Percentiles rank a stretch among this genome's conserved stretches.
Conservation (phyloP, 2,888 invertebrate species). For the Amblyteles armatorius region DNA sequence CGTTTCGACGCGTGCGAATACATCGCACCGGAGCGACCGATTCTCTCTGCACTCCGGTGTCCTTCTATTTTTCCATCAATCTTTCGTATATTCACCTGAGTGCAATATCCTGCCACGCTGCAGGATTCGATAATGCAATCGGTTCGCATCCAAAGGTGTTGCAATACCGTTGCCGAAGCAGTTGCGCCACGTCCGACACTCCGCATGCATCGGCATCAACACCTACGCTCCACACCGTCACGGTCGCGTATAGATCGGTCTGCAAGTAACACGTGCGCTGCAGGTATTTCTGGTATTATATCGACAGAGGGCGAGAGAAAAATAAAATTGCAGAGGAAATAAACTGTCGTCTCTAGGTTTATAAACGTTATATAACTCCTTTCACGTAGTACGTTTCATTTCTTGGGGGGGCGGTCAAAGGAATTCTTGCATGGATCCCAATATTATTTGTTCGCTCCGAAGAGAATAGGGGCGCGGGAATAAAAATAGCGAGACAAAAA, state of each 20-base stretch:
- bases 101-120: constrained; percentile 61
- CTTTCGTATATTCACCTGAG: constrained; percentile 28
- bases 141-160: constrained; percentile 1
- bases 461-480: constrained; percentile 20
- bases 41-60: constrained; percentile 16
- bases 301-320: neutral
- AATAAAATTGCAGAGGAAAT: neutral
- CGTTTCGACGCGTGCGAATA: neutral
- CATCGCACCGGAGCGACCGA: constrained; percentile 11
- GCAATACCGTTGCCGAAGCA: constrained; percentile 6
- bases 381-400: constrained; percentile 35
- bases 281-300: neutral
- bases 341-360: constrained; percentile 26
- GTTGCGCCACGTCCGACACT: constrained; percentile 59
- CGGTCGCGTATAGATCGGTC: neutral
- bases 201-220: constrained; percentile 15
- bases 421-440: constrained; percentile 16
- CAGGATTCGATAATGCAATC: constrained; percentile 60
- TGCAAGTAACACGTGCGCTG: neutral
- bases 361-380: neutral
- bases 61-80: constrained; percentile 25
- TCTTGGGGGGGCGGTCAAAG: constrained; percentile 27
- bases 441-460: constrained; percentile 36
- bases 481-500: neutral
- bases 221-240: neutral